A percentile compares a stretch with the other conserved stretches of the same genome.
These are phyloP conservation scores for Ammodytes marinus DNA, from an alignment of 2,113 vertebrate species.

Conservation along the genomic window DNA sequence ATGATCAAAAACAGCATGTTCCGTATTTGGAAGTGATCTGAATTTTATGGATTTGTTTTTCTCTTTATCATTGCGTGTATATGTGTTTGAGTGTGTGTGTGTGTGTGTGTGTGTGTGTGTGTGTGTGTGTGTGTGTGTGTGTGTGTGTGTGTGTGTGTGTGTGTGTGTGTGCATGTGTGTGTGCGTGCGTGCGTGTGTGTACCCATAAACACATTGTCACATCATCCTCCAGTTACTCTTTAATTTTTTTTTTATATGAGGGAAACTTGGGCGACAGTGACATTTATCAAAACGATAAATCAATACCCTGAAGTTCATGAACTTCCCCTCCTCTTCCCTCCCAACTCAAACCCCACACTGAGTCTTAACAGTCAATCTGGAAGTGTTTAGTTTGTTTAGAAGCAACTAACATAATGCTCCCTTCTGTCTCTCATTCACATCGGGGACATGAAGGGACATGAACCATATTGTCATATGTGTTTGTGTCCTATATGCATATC, in stretches of 20 bases:
- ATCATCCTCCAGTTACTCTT: slow-evolving; percentile 31
- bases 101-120: slow-evolving; percentile 1
- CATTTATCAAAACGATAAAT: slow-evolving; percentile 39
- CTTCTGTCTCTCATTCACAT: slow-evolving; percentile 12
- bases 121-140: not conserved
- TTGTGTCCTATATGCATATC: not conserved
- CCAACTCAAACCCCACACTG: slow-evolving; percentile 18
- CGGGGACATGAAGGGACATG: not conserved
- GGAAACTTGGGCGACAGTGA: slow-evolving; percentile 24
- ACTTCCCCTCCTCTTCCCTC: not conserved
- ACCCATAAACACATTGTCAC: slow-evolving; percentile 8
- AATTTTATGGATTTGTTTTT: slow-evolving; percentile 32
- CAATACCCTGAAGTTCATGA: slow-evolving; percentile 23
- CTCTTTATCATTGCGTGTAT: not conserved
- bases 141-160: slow-evolving; percentile 10
- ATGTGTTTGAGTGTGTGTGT: slow-evolving; percentile 13
- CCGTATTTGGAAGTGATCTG: not conserved
- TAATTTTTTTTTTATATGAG: slow-evolving; percentile 35
- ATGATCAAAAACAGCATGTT: not conserved
- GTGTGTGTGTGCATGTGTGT: slow-evolving; percentile 4
- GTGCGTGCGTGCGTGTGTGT: not conserved
- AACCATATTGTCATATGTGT: not conserved
- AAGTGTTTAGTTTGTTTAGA: slow-evolving; percentile 42
- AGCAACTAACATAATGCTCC: slow-evolving; percentile 11
- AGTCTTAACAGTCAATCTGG: slow-evolving; percentile 30